Percentiles rank a stretch among this genome's conserved stretches.
Conservation (phyloP, 2,888 invertebrate genomes). For the Brenthis daphne region DNA sequence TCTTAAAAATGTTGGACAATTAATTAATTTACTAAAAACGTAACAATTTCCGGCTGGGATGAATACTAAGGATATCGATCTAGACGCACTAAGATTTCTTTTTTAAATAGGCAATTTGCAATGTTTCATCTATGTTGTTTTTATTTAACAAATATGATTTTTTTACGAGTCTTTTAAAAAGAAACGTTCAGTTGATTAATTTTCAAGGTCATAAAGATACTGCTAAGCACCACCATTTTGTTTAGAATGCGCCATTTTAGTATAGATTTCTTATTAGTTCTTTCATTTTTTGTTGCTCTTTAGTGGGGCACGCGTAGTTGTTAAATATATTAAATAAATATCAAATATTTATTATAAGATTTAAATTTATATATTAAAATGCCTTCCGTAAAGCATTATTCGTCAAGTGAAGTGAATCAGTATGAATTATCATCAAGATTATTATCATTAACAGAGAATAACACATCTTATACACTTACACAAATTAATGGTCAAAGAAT, state of each 20-base stretch:
- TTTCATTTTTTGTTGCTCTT: conserved; percentile 58
- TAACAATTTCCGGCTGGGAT: no score
- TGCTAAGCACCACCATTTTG: conserved; percentile 55
- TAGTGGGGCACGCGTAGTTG: conserved; percentile 48
- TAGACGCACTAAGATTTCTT: no score
- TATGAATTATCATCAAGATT: conserved; percentile 79
- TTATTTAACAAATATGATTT: not conserved
- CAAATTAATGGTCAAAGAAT: conserved; percentile 88
- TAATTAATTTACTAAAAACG: no score
- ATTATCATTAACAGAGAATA: conserved; percentile 76
- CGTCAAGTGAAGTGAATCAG: conserved; percentile 79
- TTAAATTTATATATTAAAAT: conserved; percentile 66
- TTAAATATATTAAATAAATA: conserved; percentile 36
- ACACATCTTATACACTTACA: conserved; percentile 74
- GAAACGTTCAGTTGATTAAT: conserved; percentile 26
- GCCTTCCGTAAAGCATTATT: conserved; percentile 77
- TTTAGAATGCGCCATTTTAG: conserved; percentile 42
- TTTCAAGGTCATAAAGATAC: conserved; percentile 36
- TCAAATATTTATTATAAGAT: conserved; percentile 68
- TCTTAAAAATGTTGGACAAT: no score
- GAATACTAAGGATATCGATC: no score
- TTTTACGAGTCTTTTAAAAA: not conserved
- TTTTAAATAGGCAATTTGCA: no score
- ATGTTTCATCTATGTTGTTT: not conserved
- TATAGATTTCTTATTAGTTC: conserved; percentile 36